Conservation (phyloP, 1,140 invertebrate genomes). For the Rhopalosiphum maidis region DNA sequence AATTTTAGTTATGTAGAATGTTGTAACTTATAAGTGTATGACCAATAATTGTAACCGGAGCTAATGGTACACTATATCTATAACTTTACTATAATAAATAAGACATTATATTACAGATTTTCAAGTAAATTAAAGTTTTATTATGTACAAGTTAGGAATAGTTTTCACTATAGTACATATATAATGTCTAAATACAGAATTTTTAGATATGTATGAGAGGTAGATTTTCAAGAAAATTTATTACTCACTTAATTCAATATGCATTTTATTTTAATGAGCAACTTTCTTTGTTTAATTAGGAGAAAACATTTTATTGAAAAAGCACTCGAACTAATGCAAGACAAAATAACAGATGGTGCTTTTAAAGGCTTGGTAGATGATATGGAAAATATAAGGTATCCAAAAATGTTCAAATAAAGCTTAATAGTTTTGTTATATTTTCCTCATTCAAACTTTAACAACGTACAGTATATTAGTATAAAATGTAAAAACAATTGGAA, state of each 20-base stretch:
- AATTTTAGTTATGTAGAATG: background rate
- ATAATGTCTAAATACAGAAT: background rate
- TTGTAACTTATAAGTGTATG: background rate
- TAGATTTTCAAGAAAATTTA: background rate
- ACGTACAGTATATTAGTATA: background rate
- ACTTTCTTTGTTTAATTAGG: background rate
- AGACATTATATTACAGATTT: too few species aligned
- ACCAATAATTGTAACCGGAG: background rate
- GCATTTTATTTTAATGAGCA: background rate
- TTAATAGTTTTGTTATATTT: slow-evolving; percentile 34
- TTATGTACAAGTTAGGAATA: too few species aligned
- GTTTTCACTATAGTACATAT: too few species aligned
- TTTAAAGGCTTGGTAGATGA: background rate
- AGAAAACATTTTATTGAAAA: slow-evolving; percentile 22
- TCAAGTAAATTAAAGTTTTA: too few species aligned
- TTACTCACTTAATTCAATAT: background rate
- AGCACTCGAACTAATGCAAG: background rate
- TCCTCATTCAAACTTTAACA: slow-evolving; percentile 42
- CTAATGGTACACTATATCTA: background rate
- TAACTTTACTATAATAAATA: too few species aligned
- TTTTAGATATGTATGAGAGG: background rate
- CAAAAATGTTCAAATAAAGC: background rate
- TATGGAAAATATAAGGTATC: slow-evolving; percentile 43
- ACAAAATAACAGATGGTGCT: background rate
- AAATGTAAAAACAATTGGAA: slow-evolving; percentile 32